A percentile compares a stretch with the other conserved stretches of the same genome.
Conservation (phyloP, 2,113 vertebrate genomes). For the Hypomesus transpacificus region DNA sequence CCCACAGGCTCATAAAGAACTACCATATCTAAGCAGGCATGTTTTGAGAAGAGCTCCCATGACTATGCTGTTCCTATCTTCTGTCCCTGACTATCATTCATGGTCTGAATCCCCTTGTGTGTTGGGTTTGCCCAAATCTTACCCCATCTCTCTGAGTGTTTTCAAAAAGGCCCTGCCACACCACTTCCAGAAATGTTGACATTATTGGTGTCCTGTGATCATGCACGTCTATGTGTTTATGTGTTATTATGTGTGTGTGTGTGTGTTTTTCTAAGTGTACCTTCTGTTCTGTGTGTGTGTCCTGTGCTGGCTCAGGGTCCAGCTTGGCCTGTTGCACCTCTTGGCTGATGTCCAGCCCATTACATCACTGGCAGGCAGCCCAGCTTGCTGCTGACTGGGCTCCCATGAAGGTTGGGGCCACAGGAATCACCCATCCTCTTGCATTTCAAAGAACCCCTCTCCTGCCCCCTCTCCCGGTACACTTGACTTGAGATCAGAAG, state of each 20-base stretch:
- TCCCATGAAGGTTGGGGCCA: conserved; percentile 36
- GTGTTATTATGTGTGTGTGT: neutral
- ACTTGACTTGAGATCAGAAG: conserved; percentile 29
- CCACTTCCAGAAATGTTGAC: neutral
- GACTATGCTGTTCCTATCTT: neutral
- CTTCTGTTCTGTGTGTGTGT: neutral
- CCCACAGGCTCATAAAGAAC: conserved; percentile 1
- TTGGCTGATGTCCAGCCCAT: conserved; percentile 31
- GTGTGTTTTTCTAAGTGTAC: neutral
- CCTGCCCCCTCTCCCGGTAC: conserved; percentile 17
- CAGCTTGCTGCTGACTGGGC: conserved; percentile 24
- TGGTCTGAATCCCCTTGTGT: neutral
- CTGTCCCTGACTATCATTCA: neutral
- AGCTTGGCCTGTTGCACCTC: conserved; percentile 19
- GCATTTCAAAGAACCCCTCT: conserved; percentile 43
- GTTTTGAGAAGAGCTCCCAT: neutral
- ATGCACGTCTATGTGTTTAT: neutral
- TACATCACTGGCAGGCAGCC: conserved; percentile 25
- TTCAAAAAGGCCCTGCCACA: too few species aligned
- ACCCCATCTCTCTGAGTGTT: neutral
- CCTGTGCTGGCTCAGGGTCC: conserved; percentile 2
- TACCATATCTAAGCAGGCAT: conserved; percentile 18
- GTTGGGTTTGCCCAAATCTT: neutral
- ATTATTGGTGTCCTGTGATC: neutral
- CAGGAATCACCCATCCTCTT: conserved; percentile 33